Base-by-base conservation (phyloP, 1,140 invertebrate genomes). In the Seison nebaliae region DNA sequence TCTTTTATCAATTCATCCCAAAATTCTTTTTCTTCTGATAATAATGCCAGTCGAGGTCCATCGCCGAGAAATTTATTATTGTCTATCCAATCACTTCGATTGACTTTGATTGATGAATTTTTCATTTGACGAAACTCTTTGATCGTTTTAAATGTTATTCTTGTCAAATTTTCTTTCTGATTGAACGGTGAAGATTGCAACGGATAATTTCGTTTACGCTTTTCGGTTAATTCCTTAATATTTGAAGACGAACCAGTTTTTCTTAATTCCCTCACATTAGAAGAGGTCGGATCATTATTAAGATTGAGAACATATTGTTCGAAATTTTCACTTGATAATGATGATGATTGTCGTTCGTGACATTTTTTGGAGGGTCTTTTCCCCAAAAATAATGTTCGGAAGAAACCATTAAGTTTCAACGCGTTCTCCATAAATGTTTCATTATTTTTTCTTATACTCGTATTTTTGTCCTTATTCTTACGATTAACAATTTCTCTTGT, bases 1-100 rank as follows among this genome's bases (percentile, higher is more conserved):
- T 83, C 80, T 30, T 74, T 74, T 34, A 93, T 68, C 9, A 93
- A 60, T 44, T 88, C 81, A 52, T 75, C 78, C 81, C 81, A 93
- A 53, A 93, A 93, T 26, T 68, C 65, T 30, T 74, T 66, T 60
- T 91, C 83, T 22, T 70, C 65, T 42, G 71, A 70, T 57, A 76
- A 60, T 14, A 35, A 36, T 30, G 26, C 33, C 14, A 35, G 24
- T 7, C 33, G 26, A 22, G 30, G 22, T 15, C 20, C 30, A 34
- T 33, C 21, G 5, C 38, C 38, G 20, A 88, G 59, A 34, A 74
- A 71, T 2, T 73, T 71, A n/a, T n/a, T n/a, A 52, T 84, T 79
- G 53, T 77, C 77, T 42, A 86, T 73, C 80, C 80, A 86, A 45
- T 74, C 70, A 47, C 81, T 42, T 11, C 39, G 24, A 3, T 33